phyloP scores from a whole-genome alignment of 2,888 invertebrate genomes.

The Ectemnius cavifrons region DNA sequence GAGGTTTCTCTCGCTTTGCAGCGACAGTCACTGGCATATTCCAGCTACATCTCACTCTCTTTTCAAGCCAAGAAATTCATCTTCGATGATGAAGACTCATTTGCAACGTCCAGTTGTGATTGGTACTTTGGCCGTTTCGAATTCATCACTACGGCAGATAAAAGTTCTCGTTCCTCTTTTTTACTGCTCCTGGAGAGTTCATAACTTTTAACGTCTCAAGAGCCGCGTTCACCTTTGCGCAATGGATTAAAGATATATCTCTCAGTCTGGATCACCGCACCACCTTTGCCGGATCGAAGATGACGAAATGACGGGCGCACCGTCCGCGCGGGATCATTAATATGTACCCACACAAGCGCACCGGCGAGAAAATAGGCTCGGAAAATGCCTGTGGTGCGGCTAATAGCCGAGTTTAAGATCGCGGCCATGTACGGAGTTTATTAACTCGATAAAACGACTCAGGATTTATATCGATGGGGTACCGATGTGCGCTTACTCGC shows the following conservation, averaged over 20 bases:
- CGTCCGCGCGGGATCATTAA: conserved; percentile 55
- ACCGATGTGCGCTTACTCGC: background rate
- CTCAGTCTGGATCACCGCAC: too few relatives aligned
- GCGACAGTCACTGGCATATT: conserved; percentile 61
- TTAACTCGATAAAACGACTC: conserved; percentile 44
- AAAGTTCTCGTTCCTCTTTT: background rate
- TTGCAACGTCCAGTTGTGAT: background rate
- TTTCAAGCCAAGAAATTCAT: background rate
- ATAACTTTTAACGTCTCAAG: background rate
- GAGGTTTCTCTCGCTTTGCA: conserved; percentile 30
- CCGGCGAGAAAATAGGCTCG: conserved; percentile 27
- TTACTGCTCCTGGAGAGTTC: conserved; percentile 9
- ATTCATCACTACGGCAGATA: background rate
- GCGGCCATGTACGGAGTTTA: conserved; percentile 40
- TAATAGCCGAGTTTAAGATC: conserved; percentile 47
- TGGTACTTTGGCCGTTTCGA: background rate
- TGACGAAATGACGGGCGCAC: conserved; percentile 51
- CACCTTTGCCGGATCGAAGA: conserved; percentile 14
- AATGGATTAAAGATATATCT: background rate
- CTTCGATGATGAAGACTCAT: background rate
- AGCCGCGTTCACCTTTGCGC: background rate
- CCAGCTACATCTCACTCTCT: conserved; percentile 1
- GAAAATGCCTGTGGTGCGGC: conserved; percentile 26
- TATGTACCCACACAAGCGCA: conserved; percentile 34
- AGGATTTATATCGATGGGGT: conserved; percentile 13